Evolutionary conservation across 2,797 vertebrate genomes (phyloP), one percentile per base, ranked within the genome.

Genomic region (Pseudochromis fuscus): DNA sequence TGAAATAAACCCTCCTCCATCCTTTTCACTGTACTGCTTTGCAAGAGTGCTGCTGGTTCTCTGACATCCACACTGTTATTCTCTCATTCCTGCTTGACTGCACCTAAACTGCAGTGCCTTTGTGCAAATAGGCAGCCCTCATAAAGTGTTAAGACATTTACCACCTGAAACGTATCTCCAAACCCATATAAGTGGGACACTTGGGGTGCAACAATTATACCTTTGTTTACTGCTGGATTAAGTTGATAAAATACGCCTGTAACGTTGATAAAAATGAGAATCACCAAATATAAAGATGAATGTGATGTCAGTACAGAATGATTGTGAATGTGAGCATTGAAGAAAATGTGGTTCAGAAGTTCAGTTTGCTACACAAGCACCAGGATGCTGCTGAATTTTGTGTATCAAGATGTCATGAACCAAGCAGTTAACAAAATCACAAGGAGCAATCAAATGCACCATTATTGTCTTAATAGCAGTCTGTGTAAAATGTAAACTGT

Each of bases 351-450:
- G 33, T 72, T 83, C 19, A 77, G 67, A 67, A 63, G 68, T 78
- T 50, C 18, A 78, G 58, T 84, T 85, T 92, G 91, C 91, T 93
- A 93, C 90, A 89, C 88, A 83, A 89, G 86, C 80, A 89, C 79
- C 76, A 23, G 37, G 55, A 88, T 83, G 84, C 75, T 78, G 76
- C 67, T 76, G 77, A 79, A 64, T 56, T 79, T 46, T 77, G 59
- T 75, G 66, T 64, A n/a, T 79, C 25, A 31, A 74, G 45, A 64
- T 75, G 65, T 72, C 24, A 18, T 75, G 62, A 74, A 70, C 51
- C 6, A 72, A 87, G 69, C 68, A 67, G 46, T 59, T 53, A 40
- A 79, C 59, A 77, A 75, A 79, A 66, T 72, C 28, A 77, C 74
- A 72, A 82, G 56, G 52, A 87, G 77, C 75, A 77, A 76, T 79